phyloP scores from a whole-genome alignment of 2,113 vertebrate species.

The Cyanocitta stelleri region DNA sequence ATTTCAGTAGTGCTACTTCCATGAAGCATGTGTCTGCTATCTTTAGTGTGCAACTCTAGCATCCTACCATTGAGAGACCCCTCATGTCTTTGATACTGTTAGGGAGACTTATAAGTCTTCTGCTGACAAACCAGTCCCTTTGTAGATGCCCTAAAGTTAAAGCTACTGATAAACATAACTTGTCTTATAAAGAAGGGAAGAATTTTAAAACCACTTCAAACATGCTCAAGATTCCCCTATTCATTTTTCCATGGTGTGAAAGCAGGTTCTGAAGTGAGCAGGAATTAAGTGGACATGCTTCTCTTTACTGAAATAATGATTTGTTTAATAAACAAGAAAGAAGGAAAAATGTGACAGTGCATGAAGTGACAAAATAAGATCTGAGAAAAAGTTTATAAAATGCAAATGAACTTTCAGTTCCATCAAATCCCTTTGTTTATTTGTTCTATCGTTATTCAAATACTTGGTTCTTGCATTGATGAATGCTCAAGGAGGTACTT shows the following conservation, averaged over 20 bases:
- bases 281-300: conserved; percentile 3
- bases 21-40: conserved; percentile 58
- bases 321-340: conserved; percentile 36
- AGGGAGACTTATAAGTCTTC: conserved; percentile 54
- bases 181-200: conserved; percentile 38
- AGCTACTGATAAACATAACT: conserved; percentile 57
- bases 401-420: neutral
- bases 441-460: neutral
- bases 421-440: neutral
- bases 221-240: conserved; percentile 14
- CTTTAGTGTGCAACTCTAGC: conserved; percentile 57
- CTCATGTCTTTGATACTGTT: conserved; percentile 37
- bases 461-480: neutral
- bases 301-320: neutral
- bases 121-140: conserved; percentile 65
- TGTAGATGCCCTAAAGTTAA: conserved; percentile 56
- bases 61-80: conserved; percentile 21
- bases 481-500: neutral
- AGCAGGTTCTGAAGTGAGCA: conserved; percentile 17
- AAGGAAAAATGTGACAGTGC: neutral
- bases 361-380: neutral
- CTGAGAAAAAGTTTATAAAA: neutral
- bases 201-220: conserved; percentile 67
- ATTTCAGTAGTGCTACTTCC: conserved; percentile 69
- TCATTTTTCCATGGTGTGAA: conserved; percentile 10